Conservation (phyloP, 2,888 invertebrate genomes). For the Mythimna ferrago region DNA sequence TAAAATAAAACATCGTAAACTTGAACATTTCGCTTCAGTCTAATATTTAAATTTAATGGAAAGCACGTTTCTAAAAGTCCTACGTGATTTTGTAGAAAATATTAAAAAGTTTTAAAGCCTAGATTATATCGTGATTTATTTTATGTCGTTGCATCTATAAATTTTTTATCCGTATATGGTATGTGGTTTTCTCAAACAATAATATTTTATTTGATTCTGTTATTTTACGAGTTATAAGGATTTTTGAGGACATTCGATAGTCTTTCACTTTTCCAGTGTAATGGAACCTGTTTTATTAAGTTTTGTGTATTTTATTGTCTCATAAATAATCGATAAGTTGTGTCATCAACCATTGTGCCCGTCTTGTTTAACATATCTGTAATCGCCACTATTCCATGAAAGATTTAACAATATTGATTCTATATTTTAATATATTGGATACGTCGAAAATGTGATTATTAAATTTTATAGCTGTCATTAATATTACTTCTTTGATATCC, state of each 20-base stretch:
- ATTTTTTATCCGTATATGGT: conserved; percentile 39
- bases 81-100: conserved; percentile 24
- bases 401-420: conserved; percentile 67
- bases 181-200: conserved; percentile 29
- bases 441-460: conserved; percentile 61
- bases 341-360: conserved; percentile 65
- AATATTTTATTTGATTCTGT: conserved; percentile 19
- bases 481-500: conserved; percentile 59
- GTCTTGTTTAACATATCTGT: conserved; percentile 62
- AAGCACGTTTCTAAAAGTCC: conserved; percentile 38
- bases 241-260: conserved; percentile 31
- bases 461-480: conserved; percentile 66
- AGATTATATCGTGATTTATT: conserved; percentile 22
- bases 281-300: conserved; percentile 42
- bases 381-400: conserved; percentile 62
- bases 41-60: conserved; percentile 26
- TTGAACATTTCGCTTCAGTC: background rate
- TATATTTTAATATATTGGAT: conserved; percentile 63
- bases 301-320: conserved; percentile 66
- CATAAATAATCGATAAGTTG: conserved; percentile 70
- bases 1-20: background rate
- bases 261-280: conserved; percentile 45
- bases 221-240: conserved; percentile 25
- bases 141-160: conserved; percentile 25
- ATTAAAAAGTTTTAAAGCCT: conserved; percentile 17